A percentile compares a stretch with the other conserved stretches of the same genome.
Evolutionary conservation across 2,888 invertebrate genomes (phyloP).

Genomic region (Isotomurus palustris): DNA sequence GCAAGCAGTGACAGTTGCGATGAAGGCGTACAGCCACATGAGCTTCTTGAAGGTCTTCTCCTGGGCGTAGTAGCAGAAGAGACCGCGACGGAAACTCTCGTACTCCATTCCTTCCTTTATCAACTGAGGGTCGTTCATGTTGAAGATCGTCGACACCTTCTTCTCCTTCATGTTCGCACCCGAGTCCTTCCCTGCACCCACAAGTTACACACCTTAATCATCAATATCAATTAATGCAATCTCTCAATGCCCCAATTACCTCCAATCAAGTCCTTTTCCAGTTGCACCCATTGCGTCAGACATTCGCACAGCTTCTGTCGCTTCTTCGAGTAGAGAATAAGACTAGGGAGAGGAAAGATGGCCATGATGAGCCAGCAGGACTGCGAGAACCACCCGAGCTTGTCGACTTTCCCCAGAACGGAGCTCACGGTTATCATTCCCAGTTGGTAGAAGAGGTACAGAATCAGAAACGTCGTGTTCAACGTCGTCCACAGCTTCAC

Average conservation of each 20-base stretch:
- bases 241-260: slow-evolving; percentile 18
- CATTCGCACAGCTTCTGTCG: slow-evolving; percentile 42
- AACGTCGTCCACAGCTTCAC: slow-evolving; percentile 39
- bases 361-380: slow-evolving; percentile 45
- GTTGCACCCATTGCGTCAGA: slow-evolving; percentile 43
- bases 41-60: slow-evolving; percentile 40
- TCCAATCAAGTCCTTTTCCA: slow-evolving; percentile 44
- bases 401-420: slow-evolving; percentile 42
- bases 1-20: slow-evolving; percentile 30
- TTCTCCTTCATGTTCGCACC: slow-evolving; percentile 30
- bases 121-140: slow-evolving; percentile 26
- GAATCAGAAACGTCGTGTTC: slow-evolving; percentile 31
- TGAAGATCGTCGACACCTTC: slow-evolving; percentile 40
- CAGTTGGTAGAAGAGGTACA: slow-evolving; percentile 41
- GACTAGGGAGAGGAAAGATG: slow-evolving; percentile 40
- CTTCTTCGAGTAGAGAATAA: slow-evolving; percentile 42
- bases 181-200: slow-evolving; percentile 25
- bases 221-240: neutral
- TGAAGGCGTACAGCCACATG: slow-evolving; percentile 36
- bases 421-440: slow-evolving; percentile 42
- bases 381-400: slow-evolving; percentile 44
- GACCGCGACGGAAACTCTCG: slow-evolving; percentile 41
- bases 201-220: neutral
- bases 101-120: slow-evolving; percentile 44
- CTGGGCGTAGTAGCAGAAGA: slow-evolving; percentile 42